Percentiles rank a stretch among this genome's conserved stretches.
These are phyloP conservation scores for Myodes glareolus DNA, from an alignment of 2,113 vertebrate species.

Conservation along the genomic window DNA sequence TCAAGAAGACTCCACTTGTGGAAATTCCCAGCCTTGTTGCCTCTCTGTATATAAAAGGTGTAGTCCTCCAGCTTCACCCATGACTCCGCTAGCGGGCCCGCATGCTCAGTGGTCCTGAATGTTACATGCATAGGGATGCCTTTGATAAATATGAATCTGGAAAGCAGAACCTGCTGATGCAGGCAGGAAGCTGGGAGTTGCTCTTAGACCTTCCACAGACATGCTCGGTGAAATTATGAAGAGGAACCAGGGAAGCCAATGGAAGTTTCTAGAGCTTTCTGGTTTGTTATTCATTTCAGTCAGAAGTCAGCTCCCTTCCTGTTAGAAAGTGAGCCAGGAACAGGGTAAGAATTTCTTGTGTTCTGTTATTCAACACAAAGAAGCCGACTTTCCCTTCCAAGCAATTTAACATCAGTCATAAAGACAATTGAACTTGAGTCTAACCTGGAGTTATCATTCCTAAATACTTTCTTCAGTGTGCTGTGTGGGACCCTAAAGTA, in stretches of 20 bases:
- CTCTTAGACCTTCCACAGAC: not conserved
- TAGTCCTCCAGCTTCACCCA: not conserved
- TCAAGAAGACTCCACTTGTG: not conserved
- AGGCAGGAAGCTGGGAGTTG: not conserved
- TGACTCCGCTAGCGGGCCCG: fast-evolving
- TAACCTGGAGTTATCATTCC: not conserved
- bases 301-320: slow-evolving; percentile 23
- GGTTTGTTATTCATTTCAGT: slow-evolving; percentile 18
- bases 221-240: not conserved
- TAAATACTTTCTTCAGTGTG: not conserved
- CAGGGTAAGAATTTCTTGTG: not conserved
- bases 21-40: not conserved
- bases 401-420: not conserved
- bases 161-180: not conserved
- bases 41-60: fast-evolving
- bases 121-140: fast-evolving
- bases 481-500: not conserved
- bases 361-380: slow-evolving; percentile 1
- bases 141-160: not conserved
- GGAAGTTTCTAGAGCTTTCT: not conserved
- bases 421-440: not conserved
- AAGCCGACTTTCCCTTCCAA: not conserved
- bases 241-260: not conserved
- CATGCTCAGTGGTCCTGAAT: not conserved
- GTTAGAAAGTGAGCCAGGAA: slow-evolving; percentile 1